Base-by-base conservation (phyloP, 2,888 invertebrate genomes). In the Ditula angustiorana region DNA sequence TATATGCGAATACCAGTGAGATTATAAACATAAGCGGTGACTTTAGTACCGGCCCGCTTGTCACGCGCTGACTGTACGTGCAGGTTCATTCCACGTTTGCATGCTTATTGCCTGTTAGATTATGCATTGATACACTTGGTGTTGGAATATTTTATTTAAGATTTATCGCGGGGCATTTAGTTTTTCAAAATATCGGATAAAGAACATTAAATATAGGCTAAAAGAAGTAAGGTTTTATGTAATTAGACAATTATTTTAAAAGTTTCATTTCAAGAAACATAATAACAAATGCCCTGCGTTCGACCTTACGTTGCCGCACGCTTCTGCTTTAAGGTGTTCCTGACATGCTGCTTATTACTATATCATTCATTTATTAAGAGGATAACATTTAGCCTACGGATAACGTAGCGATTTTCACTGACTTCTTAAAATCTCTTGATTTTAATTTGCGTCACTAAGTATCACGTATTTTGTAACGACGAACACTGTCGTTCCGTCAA, bases 11-110 rank as follows among this genome's bases (percentile, higher is more conserved):
- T 90, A 90, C 92, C 92, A 91, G 92, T 91, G 92, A 92, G 92
- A 92, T 92, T 92, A 92, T 88, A 88, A 81, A 84, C 78, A 84
- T 88, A 85, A 89, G 90, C 91, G 90, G 92, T 92, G 92, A 89
- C 90, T 89, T 90, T 88, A 88, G 82, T 84, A 87, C 90, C 90
- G 83, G 90, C 88, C 83, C 83, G 85, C 84, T 89, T 90, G 77
- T 83, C 85, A 82, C 84, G 78, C 85, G 87, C 74, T 85, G 83
- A 78, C 83, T 90, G 92, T 92, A 92, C 90, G 92, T 92, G 79
- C 70, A 75, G 74, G 71, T 87, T 83, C 84, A 80, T 86, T 79
- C 78, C 87, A 88, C 87, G 63, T 87, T 74, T 74, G 81, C 80
- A 82, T 82, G 81, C 69, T 74, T 75, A 73, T 76, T 79, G 77